Conservation (phyloP, 2,113 vertebrate species). For the Illadopsis cleaveri region DNA sequence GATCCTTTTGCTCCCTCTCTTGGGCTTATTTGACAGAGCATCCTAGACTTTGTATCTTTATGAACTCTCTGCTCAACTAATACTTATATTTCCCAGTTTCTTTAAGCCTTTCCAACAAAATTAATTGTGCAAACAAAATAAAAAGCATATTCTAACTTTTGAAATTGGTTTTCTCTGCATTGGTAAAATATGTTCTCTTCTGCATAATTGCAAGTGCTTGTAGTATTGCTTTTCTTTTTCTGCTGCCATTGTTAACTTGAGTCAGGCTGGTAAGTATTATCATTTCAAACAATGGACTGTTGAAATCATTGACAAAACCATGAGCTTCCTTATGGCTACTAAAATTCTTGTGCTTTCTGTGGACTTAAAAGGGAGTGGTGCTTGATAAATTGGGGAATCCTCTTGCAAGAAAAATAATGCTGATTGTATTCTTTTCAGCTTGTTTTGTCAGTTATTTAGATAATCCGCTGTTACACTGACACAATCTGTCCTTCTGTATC, state of each 20-base stretch:
- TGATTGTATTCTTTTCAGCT: background rate
- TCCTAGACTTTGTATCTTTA: constrained; percentile 44
- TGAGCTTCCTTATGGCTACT: background rate
- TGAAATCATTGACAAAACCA: background rate
- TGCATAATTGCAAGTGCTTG: background rate
- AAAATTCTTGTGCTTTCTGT: constrained; percentile 8
- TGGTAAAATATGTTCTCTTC: background rate
- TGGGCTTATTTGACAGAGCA: constrained; percentile 26
- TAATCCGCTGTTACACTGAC: background rate
- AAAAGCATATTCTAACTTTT: background rate
- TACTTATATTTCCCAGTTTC: constrained; percentile 4
- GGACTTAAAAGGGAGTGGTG: background rate
- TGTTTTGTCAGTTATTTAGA: background rate
- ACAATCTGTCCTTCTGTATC: constrained; percentile 5
- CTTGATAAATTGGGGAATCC: background rate
- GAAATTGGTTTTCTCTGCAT: background rate
- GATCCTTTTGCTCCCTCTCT: constrained; percentile 35
- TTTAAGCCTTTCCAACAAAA: constrained; percentile 1
- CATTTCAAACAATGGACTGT: background rate
- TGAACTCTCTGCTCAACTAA: constrained; percentile 68
- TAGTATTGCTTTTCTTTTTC: constrained; percentile 22
- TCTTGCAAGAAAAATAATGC: background rate
- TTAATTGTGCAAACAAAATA: background rate
- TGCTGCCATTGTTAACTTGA: background rate
- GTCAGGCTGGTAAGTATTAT: background rate